Base-by-base conservation (phyloP, 2,113 vertebrate species). In the Paracanthobrama guichenoti region DNA sequence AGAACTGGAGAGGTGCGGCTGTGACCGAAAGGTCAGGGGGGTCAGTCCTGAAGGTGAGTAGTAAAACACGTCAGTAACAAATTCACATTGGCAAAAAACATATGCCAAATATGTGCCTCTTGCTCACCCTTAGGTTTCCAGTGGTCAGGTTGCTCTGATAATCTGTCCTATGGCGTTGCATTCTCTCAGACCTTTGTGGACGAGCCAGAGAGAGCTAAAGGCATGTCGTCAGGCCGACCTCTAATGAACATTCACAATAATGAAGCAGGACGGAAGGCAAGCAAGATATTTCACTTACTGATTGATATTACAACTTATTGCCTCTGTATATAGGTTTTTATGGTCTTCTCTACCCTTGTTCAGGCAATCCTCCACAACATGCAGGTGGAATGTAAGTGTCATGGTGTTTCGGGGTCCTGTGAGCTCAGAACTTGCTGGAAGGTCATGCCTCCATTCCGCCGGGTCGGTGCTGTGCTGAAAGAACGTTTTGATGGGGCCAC, bases 171-270 rank as follows among this genome's bases (percentile, higher is more conserved):
- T 0, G 92, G 94, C 0, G 91, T 92, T 81, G 91, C 93, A n/a
- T 96, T 95, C 88, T 96, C 95, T 74, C 95, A 95, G 86, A 93
- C 92, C 2, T 95, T 96, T 0, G 89, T 94, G 81, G 95, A 95
- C 24, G 95, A 91, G 84, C 91, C 92, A 0, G 93, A 96, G 87
- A 92, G 93, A 71, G 94, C 92, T 48, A 85, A 77, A 0, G 89
- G 94, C 0, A 13, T 93, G 64, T 95, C 93, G 0, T 94, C 92
- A n/a, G 93, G 94, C 55, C 59, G 81, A 60, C 91, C 71, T 0
- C 93, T 96, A 64, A 93, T 95, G 94, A 95, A 94, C 84, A 90
- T 95, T 53, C 95, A 94, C 79, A 96, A 92, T 88, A 95, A 93
- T 0, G 95, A 94, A 88, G 93, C 93, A 1, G 95, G 94, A 26